Percentiles rank a stretch among this genome's conserved stretches.
phyloP scores from a whole-genome alignment of 2,888 invertebrate species.

The Julus scanicus region DNA sequence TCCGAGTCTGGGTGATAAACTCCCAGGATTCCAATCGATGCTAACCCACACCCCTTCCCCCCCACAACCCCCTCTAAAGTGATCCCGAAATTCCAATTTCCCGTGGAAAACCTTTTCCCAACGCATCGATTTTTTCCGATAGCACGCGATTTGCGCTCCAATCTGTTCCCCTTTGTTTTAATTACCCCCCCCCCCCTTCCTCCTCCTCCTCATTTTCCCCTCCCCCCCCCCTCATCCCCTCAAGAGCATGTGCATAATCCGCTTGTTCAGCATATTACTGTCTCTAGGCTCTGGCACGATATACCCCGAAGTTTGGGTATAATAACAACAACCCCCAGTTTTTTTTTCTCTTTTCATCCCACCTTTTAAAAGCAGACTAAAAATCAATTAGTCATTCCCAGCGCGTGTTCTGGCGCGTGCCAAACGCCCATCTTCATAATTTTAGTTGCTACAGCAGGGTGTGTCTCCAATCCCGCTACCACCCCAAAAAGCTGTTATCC shows the following conservation, averaged over 20 bases:
- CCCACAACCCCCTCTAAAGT: background rate
- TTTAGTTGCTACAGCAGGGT: background rate
- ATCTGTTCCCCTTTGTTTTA: background rate
- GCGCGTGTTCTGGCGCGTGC: slow-evolving; percentile 37
- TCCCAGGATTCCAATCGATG: background rate
- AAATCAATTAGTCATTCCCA: slow-evolving; percentile 42
- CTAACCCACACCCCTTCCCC: background rate
- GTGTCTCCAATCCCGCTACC: background rate
- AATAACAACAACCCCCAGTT: background rate
- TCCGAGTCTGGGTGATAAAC: background rate
- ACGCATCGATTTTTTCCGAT: background rate
- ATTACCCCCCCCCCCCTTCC: background rate
- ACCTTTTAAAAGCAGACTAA: background rate
- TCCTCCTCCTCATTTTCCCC: no score
- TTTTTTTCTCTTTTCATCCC: no score
- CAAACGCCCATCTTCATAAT: slow-evolving; percentile 49
- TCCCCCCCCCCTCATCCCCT: no score
- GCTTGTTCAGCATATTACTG: background rate
- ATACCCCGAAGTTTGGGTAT: background rate
- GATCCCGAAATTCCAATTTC: background rate
- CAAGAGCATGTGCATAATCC: background rate
- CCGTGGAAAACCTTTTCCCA: background rate
- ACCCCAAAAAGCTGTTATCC: background rate
- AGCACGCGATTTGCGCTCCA: background rate
- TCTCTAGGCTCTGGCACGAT: background rate